Conservation (phyloP, 2,888 invertebrate genomes). For the Dolomedes plantarius region DNA sequence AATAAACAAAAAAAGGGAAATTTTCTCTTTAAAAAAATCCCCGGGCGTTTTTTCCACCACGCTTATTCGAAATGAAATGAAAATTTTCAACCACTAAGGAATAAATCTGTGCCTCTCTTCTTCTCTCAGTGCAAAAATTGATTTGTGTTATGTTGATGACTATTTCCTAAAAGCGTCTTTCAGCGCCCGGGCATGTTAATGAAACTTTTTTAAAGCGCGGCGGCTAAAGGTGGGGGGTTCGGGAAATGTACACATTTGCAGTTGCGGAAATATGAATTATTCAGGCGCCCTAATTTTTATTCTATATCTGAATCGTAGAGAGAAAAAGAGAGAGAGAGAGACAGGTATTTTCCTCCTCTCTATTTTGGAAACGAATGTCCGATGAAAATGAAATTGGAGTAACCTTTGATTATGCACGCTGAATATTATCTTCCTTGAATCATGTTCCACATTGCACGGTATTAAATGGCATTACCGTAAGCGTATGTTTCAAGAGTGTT, state of each 20-base stretch:
- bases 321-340: too few relatives aligned
- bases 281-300: conserved; percentile 6
- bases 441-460: too few relatives aligned
- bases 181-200: conserved; percentile 45
- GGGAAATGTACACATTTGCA: neutral
- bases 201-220: conserved; percentile 42
- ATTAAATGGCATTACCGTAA: too few relatives aligned
- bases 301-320: neutral
- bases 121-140: conserved; percentile 52
- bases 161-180: conserved; percentile 38
- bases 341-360: too few relatives aligned
- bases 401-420: too few relatives aligned
- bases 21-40: conserved; percentile 46
- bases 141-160: conserved; percentile 61
- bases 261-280: conserved; percentile 3
- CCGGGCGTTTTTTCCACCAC: conserved; percentile 22
- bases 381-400: too few relatives aligned
- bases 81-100: conserved; percentile 20
- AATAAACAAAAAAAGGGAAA: conserved; percentile 41
- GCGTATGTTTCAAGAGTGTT: too few relatives aligned
- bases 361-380: too few relatives aligned
- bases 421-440: too few relatives aligned
- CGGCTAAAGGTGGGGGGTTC: neutral
- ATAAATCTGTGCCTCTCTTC: conserved; percentile 11
- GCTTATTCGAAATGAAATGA: conserved; percentile 53